These are phyloP conservation scores for Protonemura montana DNA, from an alignment of 2,888 invertebrate species.

Conservation along the genomic window DNA sequence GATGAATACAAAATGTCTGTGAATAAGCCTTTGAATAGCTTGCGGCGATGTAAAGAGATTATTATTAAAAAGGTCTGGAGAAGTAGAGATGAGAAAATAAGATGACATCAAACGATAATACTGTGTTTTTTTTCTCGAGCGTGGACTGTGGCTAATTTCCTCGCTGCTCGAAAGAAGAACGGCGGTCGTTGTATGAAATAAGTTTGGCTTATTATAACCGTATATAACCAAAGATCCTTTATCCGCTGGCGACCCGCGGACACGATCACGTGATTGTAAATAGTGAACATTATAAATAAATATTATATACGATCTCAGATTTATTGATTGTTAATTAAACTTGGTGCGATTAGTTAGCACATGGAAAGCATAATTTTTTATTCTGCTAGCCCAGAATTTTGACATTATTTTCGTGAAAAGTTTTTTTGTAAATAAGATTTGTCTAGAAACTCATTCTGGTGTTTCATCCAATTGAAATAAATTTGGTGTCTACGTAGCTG, in stretches of 20 bases:
- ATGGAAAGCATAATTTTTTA: background rate
- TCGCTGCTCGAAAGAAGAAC: slow-evolving; percentile 17
- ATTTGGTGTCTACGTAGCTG: background rate
- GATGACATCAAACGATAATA: slow-evolving; percentile 34
- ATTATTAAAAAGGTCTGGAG: slow-evolving; percentile 25
- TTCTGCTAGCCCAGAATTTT: background rate
- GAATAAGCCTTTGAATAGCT: background rate
- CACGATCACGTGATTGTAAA: slow-evolving; percentile 17
- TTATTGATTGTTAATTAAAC: slow-evolving; percentile 3
- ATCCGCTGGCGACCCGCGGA: background rate
- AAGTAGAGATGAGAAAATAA: slow-evolving; percentile 31
- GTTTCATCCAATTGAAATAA: background rate
- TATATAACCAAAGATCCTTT: slow-evolving; percentile 36
- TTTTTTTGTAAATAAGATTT: background rate
- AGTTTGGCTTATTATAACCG: slow-evolving; percentile 25
- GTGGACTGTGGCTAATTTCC: slow-evolving; percentile 32
- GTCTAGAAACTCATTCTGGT: background rate
- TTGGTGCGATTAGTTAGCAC: background rate
- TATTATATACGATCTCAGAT: slow-evolving; percentile 24
- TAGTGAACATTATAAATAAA: slow-evolving; percentile 19
- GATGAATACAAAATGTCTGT: slow-evolving; percentile 26
- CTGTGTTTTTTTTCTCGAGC: slow-evolving; percentile 28
- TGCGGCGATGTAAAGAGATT: slow-evolving; percentile 13
- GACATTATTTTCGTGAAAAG: background rate
- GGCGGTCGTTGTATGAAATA: slow-evolving; percentile 1